Evolutionary conservation across 2,113 vertebrate genomes (phyloP).

Genomic region (Gobius niger): DNA sequence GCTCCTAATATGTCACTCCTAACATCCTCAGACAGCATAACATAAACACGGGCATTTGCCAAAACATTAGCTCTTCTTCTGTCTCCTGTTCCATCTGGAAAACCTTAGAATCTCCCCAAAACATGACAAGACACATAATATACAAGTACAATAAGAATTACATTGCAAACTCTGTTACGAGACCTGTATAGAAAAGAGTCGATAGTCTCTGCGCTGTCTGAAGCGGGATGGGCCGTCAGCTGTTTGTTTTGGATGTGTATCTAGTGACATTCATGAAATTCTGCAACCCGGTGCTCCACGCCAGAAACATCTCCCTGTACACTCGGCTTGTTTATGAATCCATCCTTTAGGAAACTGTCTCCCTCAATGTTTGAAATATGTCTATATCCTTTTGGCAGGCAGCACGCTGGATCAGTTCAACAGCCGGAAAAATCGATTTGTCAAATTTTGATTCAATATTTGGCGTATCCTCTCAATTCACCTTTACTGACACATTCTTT

Average conservation of each 20-base stretch:
- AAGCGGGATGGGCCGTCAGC: slow-evolving; percentile 42
- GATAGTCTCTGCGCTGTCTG: slow-evolving; percentile 22
- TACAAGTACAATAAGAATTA: slow-evolving; percentile 27
- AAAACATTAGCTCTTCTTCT: slow-evolving; percentile 36
- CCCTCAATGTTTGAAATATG: slow-evolving; percentile 31
- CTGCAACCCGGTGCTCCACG: slow-evolving; percentile 25
- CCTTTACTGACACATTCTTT: slow-evolving; percentile 2
- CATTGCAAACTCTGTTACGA: slow-evolving; percentile 27
- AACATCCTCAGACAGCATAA: slow-evolving; percentile 55
- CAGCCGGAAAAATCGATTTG: slow-evolving; percentile 37
- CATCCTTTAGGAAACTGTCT: slow-evolving; percentile 34
- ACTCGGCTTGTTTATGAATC: slow-evolving; percentile 57
- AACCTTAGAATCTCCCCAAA: slow-evolving; percentile 49
- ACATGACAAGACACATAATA: slow-evolving; percentile 40
- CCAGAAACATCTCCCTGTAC: slow-evolving; percentile 32
- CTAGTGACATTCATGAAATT: slow-evolving; percentile 53
- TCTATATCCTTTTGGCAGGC: slow-evolving; percentile 26
- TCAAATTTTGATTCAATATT: slow-evolving; percentile 27
- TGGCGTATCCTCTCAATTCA: not conserved
- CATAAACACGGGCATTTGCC: slow-evolving; percentile 48
- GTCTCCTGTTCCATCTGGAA: slow-evolving; percentile 61
- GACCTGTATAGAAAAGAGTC: slow-evolving; percentile 15
- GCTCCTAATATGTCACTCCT: slow-evolving; percentile 47
- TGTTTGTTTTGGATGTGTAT: slow-evolving; percentile 51
- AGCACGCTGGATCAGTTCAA: slow-evolving; percentile 17